These are phyloP conservation scores for Brienomyrus brachyistius DNA, from an alignment of 2,113 vertebrate species.

Conservation along the genomic window DNA sequence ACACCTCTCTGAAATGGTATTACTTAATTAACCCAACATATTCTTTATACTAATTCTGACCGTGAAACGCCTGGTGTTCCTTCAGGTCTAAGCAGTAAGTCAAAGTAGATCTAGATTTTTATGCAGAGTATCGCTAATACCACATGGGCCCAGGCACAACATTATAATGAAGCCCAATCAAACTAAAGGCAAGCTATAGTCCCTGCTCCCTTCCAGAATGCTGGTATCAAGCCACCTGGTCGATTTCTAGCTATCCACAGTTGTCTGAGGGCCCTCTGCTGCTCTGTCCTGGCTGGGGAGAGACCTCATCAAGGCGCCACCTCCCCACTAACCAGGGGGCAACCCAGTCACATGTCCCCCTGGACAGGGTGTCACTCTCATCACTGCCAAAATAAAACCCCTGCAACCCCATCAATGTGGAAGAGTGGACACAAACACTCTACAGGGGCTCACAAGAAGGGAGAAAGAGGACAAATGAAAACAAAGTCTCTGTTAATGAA, in stretches of 20 bases:
- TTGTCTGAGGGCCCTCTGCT: background rate
- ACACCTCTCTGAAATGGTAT: background rate
- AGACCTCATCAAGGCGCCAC: background rate
- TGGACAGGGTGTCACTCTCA: background rate
- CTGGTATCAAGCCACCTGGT: background rate
- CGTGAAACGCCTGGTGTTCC: background rate
- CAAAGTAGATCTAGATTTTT: background rate
- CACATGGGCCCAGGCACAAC: background rate
- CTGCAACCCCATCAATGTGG: constrained; percentile 3
- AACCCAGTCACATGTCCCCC: background rate
- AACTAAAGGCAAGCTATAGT: background rate
- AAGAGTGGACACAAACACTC: background rate
- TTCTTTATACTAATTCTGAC: background rate
- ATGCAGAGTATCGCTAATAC: background rate
- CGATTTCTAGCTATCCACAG: background rate
- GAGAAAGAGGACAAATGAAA: background rate
- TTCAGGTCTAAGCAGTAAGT: background rate
- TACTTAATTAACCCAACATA: background rate
- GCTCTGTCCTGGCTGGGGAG: background rate
- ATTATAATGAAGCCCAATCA: background rate
- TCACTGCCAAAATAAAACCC: background rate
- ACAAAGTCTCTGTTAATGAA: constrained; percentile 4
- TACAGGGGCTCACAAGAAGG: background rate
- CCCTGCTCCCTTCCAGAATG: background rate
- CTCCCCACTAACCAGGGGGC: background rate